These are phyloP conservation scores for Athalia rosae DNA, from an alignment of 2,888 invertebrate species.

Conservation along the genomic window DNA sequence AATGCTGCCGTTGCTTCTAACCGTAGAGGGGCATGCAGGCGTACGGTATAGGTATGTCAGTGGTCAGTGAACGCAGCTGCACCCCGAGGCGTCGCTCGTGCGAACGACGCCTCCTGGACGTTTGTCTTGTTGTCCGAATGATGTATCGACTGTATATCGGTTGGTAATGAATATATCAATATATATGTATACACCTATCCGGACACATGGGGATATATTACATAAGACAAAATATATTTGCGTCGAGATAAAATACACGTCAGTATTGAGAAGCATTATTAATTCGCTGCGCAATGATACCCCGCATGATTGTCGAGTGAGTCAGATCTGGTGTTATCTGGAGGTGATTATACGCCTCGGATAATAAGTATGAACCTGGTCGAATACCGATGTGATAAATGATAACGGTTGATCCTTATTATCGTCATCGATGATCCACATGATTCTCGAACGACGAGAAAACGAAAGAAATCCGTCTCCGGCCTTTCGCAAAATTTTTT, in stretches of 20 bases:
- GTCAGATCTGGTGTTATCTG: conserved; percentile 11
- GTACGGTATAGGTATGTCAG: too few relatives aligned
- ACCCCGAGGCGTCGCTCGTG: neutral
- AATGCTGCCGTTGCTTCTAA: too few relatives aligned
- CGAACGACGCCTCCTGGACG: neutral
- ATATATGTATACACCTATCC: neutral
- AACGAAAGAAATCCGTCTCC: too few relatives aligned
- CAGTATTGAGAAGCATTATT: conserved; percentile 30
- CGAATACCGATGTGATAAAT: conserved; percentile 1
- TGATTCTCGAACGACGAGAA: too few relatives aligned
- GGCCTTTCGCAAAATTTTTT: too few relatives aligned
- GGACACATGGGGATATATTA: too few relatives aligned
- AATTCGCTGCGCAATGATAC: conserved; percentile 21
- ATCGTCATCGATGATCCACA: conserved; percentile 22
- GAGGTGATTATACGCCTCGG: neutral
- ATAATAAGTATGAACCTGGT: neutral
- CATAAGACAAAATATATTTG: neutral
- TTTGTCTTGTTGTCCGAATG: conserved; percentile 1
- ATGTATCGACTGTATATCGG: neutral
- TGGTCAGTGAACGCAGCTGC: neutral
- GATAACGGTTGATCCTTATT: neutral
- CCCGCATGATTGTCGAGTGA: neutral
- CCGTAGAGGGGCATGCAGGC: too few relatives aligned
- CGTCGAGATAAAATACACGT: neutral
- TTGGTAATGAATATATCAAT: neutral